Evolutionary conservation across 2,888 invertebrate genomes (phyloP).

Genomic region (Epirrhoe tristata): DNA sequence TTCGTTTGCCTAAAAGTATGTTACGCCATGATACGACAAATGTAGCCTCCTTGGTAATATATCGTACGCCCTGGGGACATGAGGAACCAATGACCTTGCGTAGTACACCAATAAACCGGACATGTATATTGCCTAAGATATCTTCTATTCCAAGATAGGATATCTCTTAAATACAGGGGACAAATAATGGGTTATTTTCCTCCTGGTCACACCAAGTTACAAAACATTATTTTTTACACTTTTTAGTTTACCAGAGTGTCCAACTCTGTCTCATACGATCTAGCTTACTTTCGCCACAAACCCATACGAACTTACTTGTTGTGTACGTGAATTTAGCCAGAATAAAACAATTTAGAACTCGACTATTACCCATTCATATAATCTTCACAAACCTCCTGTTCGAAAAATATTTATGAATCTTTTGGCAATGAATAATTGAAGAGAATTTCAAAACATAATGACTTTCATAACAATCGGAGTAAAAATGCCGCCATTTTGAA

Average conservation of each 20-base stretch:
- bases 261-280: no score
- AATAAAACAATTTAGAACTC: not conserved
- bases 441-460: constrained; percentile 21
- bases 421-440: constrained; percentile 28
- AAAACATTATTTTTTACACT: no score
- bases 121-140: not conserved
- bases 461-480: constrained; percentile 28
- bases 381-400: not conserved
- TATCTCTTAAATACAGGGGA: not conserved
- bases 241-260: no score
- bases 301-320: no score
- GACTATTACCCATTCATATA: not conserved
- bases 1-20: not conserved
- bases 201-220: no score
- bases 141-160: not conserved
- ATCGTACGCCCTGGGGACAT: constrained; percentile 29
- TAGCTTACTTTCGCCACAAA: no score
- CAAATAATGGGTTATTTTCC: no score
- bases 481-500: constrained; percentile 36
- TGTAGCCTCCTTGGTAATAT: constrained; percentile 10
- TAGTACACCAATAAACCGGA: constrained; percentile 7
- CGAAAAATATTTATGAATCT: constrained; percentile 9
- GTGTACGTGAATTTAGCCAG: no score
- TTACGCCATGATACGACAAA: constrained; percentile 7
- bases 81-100: constrained; percentile 23